Base-by-base conservation (phyloP, 2,888 invertebrate genomes). In the Tethea ocularis region DNA sequence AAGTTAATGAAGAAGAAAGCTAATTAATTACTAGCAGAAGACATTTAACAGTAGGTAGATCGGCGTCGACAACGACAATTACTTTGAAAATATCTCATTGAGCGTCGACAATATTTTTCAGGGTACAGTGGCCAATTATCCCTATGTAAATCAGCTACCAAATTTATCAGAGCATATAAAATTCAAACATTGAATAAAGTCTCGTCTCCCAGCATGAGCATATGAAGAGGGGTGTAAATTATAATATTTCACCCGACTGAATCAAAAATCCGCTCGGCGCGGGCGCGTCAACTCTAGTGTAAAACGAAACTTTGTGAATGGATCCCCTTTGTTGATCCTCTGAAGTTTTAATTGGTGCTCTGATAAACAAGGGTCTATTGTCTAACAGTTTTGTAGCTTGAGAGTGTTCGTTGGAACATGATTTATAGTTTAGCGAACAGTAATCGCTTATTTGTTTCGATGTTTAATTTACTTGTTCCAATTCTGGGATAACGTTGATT, bases 141-240 rank as follows among this genome's bases (percentile, higher is more conserved):
- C 46, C 20, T 20, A 10, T 7, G 6, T 46, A 46, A 46, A 46
- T 46, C 46, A 46, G 20, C 15, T n/a, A n/a, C 7, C 6, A 62
- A 62, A 67, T 54, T 54, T 33, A 29, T 33, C 11, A 33, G 15
- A 33, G 54, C 54, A 36, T 22, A 54, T 22, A 15, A 29, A 53
- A 46, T 20, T 54, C 23, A n/a, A n/a, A 41, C 23, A 26, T 23
- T 56, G 13, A 56, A 46, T 56, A 3, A 20, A 46, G 46, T 20
- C 20, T 10, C 46, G 10, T 46, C 33, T 23, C 38, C 24, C 52
- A 54, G 33, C 51, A 46, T 51, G 53, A 53, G 53, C 15, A 41
- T 52, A 53, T 38, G 53, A 38, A 5, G 38, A 33, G 36, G 54
- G 54, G n/a, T 33, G 54, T 11, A 54, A 33, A 33, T 54, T 33